Base-by-base conservation (phyloP, 2,113 vertebrate species). In the Phyllostomus hastatus region DNA sequence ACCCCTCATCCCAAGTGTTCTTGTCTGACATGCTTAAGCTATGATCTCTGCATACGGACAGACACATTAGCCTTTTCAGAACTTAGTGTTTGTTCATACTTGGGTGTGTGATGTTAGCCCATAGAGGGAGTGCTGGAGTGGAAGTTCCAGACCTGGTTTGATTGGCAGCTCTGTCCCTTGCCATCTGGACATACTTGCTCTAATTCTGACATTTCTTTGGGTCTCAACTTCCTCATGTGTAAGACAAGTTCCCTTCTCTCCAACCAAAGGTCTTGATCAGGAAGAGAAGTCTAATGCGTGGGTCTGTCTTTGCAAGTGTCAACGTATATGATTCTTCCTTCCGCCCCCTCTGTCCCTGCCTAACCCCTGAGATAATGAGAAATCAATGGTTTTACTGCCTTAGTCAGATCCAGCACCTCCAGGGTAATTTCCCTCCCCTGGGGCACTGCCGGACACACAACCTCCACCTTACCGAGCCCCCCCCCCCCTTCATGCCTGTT, bases 261-360 rank as follows among this genome's bases (percentile, higher is more conserved):
- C 54, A n/a, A 15, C 15, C 20, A 41, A 50, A 87, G 17, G 50
- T 69, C 35, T 89, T 26, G 28, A 19, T 0, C 14, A n/a, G 48
- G 20, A 57, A 78, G 26, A 73, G 17, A 76, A 76, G 31, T 38
- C 52, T 41, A 86, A 38, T 57, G 57, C 57, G 9, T 24, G 22
- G 57, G 57, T 59, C 57, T 59, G 17, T 79, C 64, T 79, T 64
- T 22, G 52, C 78, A 26, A 0, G 10, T 76, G 43, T 26, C 75
- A 67, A 24, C 38, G 73, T 57, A 52, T 33, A 24, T 2, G 26
- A 17, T 33, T 78, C 48, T 70, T 35, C 43, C n/a, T 61, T 64
- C 76, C 9, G 2, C 41, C 64, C 57, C 26, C 7, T 1, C 0
- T 0, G 2, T 3, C 31, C 5, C 43, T 12, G 9, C 20, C 14